These are phyloP conservation scores for Cylindroiulus punctatus DNA, from an alignment of 2,888 invertebrate species.

Conservation along the genomic window DNA sequence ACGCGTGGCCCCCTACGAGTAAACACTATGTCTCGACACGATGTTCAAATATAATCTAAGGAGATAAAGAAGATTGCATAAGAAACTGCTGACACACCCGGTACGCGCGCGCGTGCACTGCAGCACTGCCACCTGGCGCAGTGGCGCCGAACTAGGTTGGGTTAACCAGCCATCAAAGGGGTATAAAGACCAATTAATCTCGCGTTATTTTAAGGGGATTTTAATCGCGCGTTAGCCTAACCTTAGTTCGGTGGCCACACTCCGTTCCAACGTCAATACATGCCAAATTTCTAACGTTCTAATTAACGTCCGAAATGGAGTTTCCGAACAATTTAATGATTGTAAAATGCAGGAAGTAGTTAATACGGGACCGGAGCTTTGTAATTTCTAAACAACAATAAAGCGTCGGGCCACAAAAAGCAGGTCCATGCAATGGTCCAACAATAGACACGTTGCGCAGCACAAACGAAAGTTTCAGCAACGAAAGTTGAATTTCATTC, in stretches of 20 bases:
- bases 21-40: background rate
- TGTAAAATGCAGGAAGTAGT: constrained; percentile 32
- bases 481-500: no score
- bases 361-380: background rate
- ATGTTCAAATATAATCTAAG: constrained; percentile 11
- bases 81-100: constrained; percentile 2
- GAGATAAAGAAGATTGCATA: constrained; percentile 31
- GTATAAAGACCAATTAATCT: no score
- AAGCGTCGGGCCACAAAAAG: background rate
- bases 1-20: background rate
- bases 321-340: constrained; percentile 11
- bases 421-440: background rate
- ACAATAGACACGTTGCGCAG: background rate
- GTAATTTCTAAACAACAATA: background rate
- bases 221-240: no score
- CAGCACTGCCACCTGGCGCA: background rate
- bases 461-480: no score
- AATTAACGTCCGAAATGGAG: background rate
- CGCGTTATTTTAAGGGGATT: no score
- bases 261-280: no score
- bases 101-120: background rate
- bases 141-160: background rate
- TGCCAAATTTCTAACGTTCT: background rate
- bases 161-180: no score
- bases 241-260: no score